Percentiles rank a stretch among this genome's conserved stretches.
phyloP scores from a whole-genome alignment of 2,888 invertebrate species.

The Drosophila demipolita region DNA sequence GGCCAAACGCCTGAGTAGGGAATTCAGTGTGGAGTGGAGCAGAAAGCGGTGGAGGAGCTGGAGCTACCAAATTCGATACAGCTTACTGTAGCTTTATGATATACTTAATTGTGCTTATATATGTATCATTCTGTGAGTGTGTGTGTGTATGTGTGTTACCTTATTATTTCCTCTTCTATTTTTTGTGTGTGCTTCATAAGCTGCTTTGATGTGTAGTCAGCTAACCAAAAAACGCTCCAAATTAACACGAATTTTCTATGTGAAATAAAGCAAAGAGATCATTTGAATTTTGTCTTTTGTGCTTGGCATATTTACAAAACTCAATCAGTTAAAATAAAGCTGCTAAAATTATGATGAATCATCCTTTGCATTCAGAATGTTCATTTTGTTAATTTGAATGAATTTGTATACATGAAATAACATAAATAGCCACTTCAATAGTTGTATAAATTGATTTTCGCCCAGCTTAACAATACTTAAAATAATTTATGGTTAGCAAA shows the following conservation, averaged over 20 bases:
- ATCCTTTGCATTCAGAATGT: background rate
- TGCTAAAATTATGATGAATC: conserved; percentile 2
- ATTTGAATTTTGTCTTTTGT: conserved; percentile 10
- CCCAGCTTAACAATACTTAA: background rate
- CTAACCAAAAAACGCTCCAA: conserved; percentile 39
- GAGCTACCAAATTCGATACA: conserved; percentile 32
- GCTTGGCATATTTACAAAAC: conserved; percentile 13
- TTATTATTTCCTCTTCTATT: conserved; percentile 14
- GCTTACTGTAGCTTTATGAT: conserved; percentile 44
- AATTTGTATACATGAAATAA: background rate
- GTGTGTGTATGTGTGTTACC: conserved; percentile 8
- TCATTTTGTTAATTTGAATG: background rate
- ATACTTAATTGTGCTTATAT: conserved; percentile 4
- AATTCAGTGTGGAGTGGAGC: conserved; percentile 15
- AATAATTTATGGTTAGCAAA: background rate
- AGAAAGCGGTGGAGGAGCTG: background rate
- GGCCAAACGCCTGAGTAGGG: conserved; percentile 33
- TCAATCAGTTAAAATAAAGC: conserved; percentile 23
- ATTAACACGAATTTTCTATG: conserved; percentile 48
- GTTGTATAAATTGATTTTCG: conserved; percentile 1
- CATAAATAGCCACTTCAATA: background rate
- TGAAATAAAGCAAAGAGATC: conserved; percentile 1
- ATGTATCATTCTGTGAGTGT: background rate
- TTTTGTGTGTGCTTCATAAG: conserved; percentile 23
- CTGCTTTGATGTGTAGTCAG: conserved; percentile 6